Base-by-base conservation (phyloP, 2,797 vertebrate species). In the Picus viridis region DNA sequence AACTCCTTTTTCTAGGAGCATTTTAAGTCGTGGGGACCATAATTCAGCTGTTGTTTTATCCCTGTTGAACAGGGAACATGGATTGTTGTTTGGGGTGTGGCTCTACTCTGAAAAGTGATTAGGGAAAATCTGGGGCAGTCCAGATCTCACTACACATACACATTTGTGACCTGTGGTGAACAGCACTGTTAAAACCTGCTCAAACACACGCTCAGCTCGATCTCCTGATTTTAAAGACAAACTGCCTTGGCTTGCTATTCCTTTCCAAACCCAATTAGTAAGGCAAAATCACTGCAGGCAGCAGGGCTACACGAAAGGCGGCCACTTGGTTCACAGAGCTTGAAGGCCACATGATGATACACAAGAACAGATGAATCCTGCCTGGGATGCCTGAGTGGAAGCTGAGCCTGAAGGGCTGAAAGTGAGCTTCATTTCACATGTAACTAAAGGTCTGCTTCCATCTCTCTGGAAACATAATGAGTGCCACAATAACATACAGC, bases 351-450 rank as follows among this genome's bases (percentile, higher is more conserved):
- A 2, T 9, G 32, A 43, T 3, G 26, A 59, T 18, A 34, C 26
- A 23, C 49, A 41, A 22, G 43, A 54, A 73, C 34, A 32, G 72
- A 90, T 2, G 0, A 69, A 75, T 6, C 15, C 32, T 69, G 15
- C 32, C 7, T 0, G 1, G 20, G 15, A 29, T 22, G 32, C 24
- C 56, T 0, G 7, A 73, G 53, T 16, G 0, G 1, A 49, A 79
- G 68, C 7, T 61, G 53, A 32, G 10, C 23, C 47, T n/a, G 8
- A 12, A 39, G 24, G 10, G 32, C 56, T 83, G 54, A 54, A 68
- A 29, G 30, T 58, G 32, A 88, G n/a, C 41, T 72, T 51, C 36
- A 14, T 17, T 62, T 75, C 39, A 59, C 7, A 2, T 2, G 8
- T 54, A 69, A 26, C 73, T 36, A 27, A 77, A 17, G 19, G 39